Base-by-base conservation (phyloP, 2,797 vertebrate genomes). In the Hypotaenidia philippensis region DNA sequence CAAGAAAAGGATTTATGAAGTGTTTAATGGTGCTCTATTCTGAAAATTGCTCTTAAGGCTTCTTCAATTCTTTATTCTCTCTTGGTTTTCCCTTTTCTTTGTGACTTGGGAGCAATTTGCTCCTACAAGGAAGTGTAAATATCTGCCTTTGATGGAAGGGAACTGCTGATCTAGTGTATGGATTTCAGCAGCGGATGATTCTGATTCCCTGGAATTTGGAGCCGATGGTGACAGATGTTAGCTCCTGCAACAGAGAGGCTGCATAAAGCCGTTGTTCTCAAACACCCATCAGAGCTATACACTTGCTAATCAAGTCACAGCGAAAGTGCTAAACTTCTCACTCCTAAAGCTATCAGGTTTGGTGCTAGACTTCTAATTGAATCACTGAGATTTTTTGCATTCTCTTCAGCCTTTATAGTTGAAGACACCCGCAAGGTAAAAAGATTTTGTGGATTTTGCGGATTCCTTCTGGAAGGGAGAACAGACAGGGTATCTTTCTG, bases 311-410 rank as follows among this genome's bases (percentile, higher is more conserved):
- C n/a, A 63, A 94, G 85, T 63, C 78, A 69, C 40, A 70, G 63
- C 20, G 75, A 90, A 93, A 90, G 87, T 49, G 69, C 45, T 21
- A 38, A 69, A 50, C 47, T 75, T 88, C 68, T 83, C 60, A 59
- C 76, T 92, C 22, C 32, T 11, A 0, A 75, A 59, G 59, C 21
- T 50, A n/a, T n/a, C 21, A 57, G 56, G 23, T 64, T 82, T 57
- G 75, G 83, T 90, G 95, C 68, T 96, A 97, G 97, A 97, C 96
- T 75, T 65, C 75, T 79, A 90, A 95, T 7, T 87, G 60, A 75
- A 92, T 53, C 36, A 57, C 12, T 34, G 55, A 50, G 64, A 66
- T 93, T 86, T 95, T 84, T 94, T 34, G 29, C 83, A 84, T 87
- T 93, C 79, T 92, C 44, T 60, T 45, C 60, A 29, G 41, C 11